Evolutionary conservation across 2,797 vertebrate species (phyloP), one percentile per base, ranked within the genome.

Genomic region (Cyclura pinguis): DNA sequence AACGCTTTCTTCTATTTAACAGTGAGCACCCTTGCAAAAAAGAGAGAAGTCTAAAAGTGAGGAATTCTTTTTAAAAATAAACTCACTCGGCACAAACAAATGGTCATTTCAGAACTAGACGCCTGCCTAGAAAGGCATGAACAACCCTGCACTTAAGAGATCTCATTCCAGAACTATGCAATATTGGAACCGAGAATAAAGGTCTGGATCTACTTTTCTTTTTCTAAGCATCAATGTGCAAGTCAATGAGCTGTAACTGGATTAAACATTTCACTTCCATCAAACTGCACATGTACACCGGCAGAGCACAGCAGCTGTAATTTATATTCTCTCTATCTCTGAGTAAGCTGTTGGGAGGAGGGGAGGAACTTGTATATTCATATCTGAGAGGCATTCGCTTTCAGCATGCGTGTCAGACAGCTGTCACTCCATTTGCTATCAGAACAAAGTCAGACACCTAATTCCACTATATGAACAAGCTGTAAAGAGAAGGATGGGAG

Each of bases 201-300:
- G 1, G 47, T 86, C 90, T 55, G 47, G 89, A 81, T 86, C 81
- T 81, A 74, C 78, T 91, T 72, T 69, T 42, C 8, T 57, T 69
- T 80, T 87, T 88, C 85, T 57, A 88, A 3, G 38, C 91, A 69
- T 93, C 76, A 89, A 89, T 0, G n/a, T 0, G 0, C 89, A 91
- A 89, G 59, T 85, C 90, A 93, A 14, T 24, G 93, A 93, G 89
- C 77, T 83, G 78, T 20, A 93, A 93, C 91, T 88, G 32, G 62
- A 85, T 62, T 91, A 91, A 96, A 87, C 88, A 93, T 91, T 80
- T 77, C 82, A 82, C 80, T 91, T 85, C 90, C 85, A 69, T 55
- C 8, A 8, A 50, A 32, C 0, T 89, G 74, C 81, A 81, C 16
- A n/a, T 4, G 82, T 38, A 72, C 57, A 57, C 59, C 78, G 90